A percentile compares a stretch with the other conserved stretches of the same genome.
These are phyloP conservation scores for Cotesia vestalis DNA, from an alignment of 1,140 invertebrate genomes.

Conservation along the genomic window DNA sequence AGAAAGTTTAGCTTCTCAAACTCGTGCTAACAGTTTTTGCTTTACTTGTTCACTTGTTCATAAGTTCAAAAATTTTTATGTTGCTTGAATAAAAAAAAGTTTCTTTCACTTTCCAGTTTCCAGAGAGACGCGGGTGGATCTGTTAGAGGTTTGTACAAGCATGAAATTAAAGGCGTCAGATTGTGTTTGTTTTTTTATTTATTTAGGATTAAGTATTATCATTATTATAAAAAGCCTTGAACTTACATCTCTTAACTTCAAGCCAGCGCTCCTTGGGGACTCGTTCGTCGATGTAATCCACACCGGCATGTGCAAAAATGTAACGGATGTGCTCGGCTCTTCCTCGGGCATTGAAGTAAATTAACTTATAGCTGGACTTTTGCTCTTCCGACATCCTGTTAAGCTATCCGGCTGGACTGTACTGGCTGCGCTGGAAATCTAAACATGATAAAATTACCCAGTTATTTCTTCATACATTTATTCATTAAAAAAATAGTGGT, in stretches of 20 bases:
- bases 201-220: not conserved
- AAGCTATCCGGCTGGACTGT: no score
- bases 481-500: not conserved
- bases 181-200: not conserved
- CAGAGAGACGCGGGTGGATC: no score
- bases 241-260: constrained; percentile 68
- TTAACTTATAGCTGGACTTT: constrained; percentile 68
- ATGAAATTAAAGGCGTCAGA: no score
- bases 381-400: constrained; percentile 46
- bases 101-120: not conserved
- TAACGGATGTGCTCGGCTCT: constrained; percentile 75
- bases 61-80: no score
- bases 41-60: constrained; percentile 2
- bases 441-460: not conserved
- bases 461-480: not conserved
- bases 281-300: constrained; percentile 73
- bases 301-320: constrained; percentile 71
- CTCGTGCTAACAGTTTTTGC: not conserved
- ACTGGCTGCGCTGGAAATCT: not conserved
- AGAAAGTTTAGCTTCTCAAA: no score
- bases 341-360: constrained; percentile 75
- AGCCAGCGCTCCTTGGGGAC: constrained; percentile 68
- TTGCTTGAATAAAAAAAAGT: not conserved
- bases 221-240: no score
- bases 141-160: no score